Evolutionary conservation across 64 coral and sea anemone genomes (phyloP).

Genomic region (Acropora tenuis): DNA sequence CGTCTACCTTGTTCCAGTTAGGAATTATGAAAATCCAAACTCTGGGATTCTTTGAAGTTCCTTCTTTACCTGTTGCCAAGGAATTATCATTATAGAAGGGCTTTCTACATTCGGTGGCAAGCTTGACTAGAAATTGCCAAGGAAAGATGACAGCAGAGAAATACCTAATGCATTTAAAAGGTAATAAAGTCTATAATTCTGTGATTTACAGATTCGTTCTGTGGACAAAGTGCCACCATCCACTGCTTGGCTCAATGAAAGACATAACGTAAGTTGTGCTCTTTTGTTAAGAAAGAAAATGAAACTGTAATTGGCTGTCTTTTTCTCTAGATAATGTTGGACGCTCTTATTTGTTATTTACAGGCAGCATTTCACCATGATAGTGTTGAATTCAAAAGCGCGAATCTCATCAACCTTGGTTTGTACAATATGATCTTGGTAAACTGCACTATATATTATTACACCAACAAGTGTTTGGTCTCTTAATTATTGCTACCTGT

Average conservation of each 20-base stretch:
- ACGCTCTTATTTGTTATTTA: neutral
- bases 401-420: constrained; percentile 91
- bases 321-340: neutral
- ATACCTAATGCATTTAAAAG: too few species aligned
- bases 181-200: neutral
- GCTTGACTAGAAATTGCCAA: too few species aligned
- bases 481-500: too few species aligned
- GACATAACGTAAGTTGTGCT: constrained; percentile 73
- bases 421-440: neutral
- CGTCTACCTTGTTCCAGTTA: too few species aligned
- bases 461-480: too few species aligned
- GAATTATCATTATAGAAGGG: too few species aligned
- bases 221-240: constrained; percentile 95
- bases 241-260: constrained; percentile 91
- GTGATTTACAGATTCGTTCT: constrained; percentile 69
- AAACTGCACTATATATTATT: too few species aligned
- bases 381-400: constrained; percentile 94
- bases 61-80: too few species aligned
- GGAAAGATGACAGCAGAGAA: too few species aligned
- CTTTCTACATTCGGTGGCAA: too few species aligned
- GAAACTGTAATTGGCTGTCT: neutral
- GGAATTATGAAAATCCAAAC: too few species aligned
- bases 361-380: constrained; percentile 88
- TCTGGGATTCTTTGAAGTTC: too few species aligned
- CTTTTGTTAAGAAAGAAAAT: neutral